Percentiles rank a stretch among this genome's conserved stretches.
Evolutionary conservation across 2,113 vertebrate species (phyloP).

Genomic region (Ptilonorhynchus violaceus): DNA sequence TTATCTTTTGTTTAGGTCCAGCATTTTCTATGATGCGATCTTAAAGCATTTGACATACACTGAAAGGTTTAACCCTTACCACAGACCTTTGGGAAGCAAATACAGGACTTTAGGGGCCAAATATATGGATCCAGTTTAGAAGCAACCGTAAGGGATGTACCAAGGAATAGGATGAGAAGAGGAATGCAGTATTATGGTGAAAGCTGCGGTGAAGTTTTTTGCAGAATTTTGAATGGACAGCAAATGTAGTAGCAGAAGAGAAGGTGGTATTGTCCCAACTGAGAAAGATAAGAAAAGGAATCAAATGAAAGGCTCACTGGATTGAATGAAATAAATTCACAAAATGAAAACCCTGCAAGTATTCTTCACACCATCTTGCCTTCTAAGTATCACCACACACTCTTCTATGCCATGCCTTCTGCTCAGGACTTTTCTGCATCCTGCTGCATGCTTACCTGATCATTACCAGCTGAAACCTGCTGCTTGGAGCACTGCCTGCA

Average conservation of each 20-base stretch:
- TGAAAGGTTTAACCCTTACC: background rate
- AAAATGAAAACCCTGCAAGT: background rate
- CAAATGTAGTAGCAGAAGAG: background rate
- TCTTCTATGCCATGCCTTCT: background rate
- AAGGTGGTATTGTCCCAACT: background rate
- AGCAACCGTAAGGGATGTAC: background rate
- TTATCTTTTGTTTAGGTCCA: background rate
- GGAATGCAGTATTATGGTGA: background rate
- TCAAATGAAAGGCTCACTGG: background rate
- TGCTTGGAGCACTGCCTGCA: background rate
- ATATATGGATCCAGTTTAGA: background rate
- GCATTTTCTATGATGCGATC: background rate
- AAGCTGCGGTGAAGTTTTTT: background rate
- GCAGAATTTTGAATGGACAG: background rate
- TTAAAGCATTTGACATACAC: background rate
- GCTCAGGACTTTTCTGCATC: background rate
- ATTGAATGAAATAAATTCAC: background rate
- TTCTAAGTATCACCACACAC: rapidly evolving
- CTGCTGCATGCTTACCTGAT: background rate
- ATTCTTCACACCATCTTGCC: background rate
- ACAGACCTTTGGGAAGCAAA: background rate
- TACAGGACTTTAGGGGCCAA: background rate
- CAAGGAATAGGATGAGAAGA: background rate
- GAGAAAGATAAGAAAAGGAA: background rate
- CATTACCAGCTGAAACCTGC: background rate